Base-by-base conservation (phyloP, 2,888 invertebrate genomes). In the Odontocolon sp. region DNA sequence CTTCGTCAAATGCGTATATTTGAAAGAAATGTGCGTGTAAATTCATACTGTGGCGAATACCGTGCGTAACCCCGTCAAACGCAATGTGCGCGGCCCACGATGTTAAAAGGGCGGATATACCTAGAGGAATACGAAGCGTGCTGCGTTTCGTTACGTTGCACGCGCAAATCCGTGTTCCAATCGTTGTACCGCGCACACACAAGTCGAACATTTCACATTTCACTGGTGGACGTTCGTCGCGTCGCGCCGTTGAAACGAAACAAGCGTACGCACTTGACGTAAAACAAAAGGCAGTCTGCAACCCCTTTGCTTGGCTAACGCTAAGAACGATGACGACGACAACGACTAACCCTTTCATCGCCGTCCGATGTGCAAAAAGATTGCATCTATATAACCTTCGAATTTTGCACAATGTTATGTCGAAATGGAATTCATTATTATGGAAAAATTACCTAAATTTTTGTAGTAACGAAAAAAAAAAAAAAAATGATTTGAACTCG, bases 251-350 rank as follows among this genome's bases (percentile, higher is more conserved):
- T 73, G 64, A 71, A 77, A 68, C 59, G 67, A 63, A 72, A 71
- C 67, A 68, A 56, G 54, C 66, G 54, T 40, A 57, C 52, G 57
- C 61, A 54, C 77, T 77, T 42, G 6, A 56, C 28, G 56, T 18
- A 11, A 73, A 77, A 79, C 75, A n/a, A 78, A 79, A 77, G 68
- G 68, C 64, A 75, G 56, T 66, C 73, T 57, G 47, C 59, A 72
- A 71, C 78, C 77, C 75, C 59, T 77, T 66, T 47, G 56, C 57
- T 47, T 36, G 63, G 56, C 28, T 36, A 33, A 36, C 52, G 59
- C 23, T 57, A 69, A 54, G 52, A 45, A 67, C 56, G 54, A 57
- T 31, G 59, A 40, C 31, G 26, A 59, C 57, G 59, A 61, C 61
- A 52, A 47, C 11, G 52, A 42, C 59, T 33, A 57, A 52, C 50